Percentiles rank a stretch among this genome's conserved stretches.
Evolutionary conservation across 2,113 vertebrate genomes (phyloP).

Genomic region (Cephalopterus ornatus): DNA sequence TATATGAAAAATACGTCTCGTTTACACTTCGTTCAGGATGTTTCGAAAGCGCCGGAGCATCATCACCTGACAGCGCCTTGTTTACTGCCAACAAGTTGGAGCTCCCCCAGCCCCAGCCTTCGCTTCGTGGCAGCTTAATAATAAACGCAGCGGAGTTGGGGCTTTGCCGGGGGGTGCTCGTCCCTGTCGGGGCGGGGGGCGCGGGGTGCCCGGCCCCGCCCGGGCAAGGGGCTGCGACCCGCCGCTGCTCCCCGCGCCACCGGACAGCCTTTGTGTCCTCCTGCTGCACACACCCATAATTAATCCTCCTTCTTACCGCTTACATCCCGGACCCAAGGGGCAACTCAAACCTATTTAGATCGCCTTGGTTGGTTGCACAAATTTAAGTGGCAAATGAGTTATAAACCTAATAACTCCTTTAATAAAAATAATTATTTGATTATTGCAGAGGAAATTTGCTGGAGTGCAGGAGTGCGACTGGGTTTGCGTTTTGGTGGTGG

Average conservation of each 20-base stretch:
- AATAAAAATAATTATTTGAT: conserved; percentile 72
- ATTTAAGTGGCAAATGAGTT: conserved; percentile 83
- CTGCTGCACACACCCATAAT: conserved; percentile 75
- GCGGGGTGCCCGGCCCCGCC: neutral
- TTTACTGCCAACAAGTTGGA: conserved; percentile 17
- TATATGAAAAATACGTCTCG: neutral
- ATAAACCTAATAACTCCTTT: conserved; percentile 80
- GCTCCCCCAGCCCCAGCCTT: neutral
- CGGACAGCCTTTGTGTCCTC: conserved; percentile 64
- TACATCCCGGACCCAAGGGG: conserved; percentile 74
- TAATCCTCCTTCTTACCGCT: conserved; percentile 80
- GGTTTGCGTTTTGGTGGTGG: neutral
- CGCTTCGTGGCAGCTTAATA: neutral
- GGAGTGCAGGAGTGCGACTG: conserved; percentile 4
- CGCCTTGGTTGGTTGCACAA: conserved; percentile 81
- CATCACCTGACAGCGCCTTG: neutral
- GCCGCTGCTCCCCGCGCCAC: neutral
- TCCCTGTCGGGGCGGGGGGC: neutral
- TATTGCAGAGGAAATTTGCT: conserved; percentile 30
- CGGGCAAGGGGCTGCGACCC: neutral
- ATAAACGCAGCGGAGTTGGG: neutral
- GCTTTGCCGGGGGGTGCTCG: neutral
- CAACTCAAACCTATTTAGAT: conserved; percentile 80
- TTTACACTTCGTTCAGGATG: neutral
- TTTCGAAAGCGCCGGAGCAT: neutral